These are phyloP conservation scores for Maniola jurtina DNA, from an alignment of 1,140 invertebrate species.

Conservation along the genomic window DNA sequence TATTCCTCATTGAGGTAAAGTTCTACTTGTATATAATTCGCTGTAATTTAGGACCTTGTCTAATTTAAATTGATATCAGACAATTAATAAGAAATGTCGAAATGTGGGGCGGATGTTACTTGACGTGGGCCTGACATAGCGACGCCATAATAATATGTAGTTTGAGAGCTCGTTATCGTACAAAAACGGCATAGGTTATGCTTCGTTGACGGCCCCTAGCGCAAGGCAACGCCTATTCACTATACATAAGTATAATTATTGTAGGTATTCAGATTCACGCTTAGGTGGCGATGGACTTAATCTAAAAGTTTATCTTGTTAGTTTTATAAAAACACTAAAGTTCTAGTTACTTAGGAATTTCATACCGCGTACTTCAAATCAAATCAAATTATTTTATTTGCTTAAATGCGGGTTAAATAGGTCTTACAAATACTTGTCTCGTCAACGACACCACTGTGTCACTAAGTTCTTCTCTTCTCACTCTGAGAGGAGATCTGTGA, in stretches of 20 bases:
- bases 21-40: constrained; percentile 27
- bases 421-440: no score
- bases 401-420: no score
- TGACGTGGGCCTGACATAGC: constrained; percentile 69
- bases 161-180: constrained; percentile 66
- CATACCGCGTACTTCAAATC: no score
- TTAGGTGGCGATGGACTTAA: constrained; percentile 9
- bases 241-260: constrained; percentile 14
- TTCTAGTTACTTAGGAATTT: no score
- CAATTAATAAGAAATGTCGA: constrained; percentile 52
- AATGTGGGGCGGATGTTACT: constrained; percentile 67
- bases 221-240: constrained; percentile 47
- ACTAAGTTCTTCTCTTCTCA: no score
- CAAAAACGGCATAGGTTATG: constrained; percentile 68
- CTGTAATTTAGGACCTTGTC: constrained; percentile 45
- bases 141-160: constrained; percentile 70
- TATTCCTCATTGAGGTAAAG: constrained; percentile 33
- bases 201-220: constrained; percentile 56
- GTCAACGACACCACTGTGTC: no score
- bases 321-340: neutral
- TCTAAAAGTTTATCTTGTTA: neutral
- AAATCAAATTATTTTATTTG: no score
- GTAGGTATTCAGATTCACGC: constrained; percentile 10
- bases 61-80: constrained; percentile 49
- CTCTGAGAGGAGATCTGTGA: no score